Base-by-base conservation (phyloP, 1,140 invertebrate species). In the Cydia splendana region DNA sequence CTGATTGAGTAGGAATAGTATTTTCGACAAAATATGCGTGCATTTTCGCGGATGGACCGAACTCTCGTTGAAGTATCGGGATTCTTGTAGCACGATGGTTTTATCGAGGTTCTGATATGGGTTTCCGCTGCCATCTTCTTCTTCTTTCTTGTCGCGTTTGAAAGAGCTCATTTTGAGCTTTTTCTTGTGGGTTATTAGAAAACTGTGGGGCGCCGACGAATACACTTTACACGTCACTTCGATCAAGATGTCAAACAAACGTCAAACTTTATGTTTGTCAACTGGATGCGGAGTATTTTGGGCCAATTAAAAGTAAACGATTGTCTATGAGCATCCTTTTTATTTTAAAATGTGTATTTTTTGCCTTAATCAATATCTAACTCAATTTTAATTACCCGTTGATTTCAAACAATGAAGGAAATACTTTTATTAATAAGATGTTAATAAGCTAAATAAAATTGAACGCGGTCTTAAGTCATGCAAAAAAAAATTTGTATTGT, bases 41-140 rank as follows among this genome's bases (percentile, higher is more conserved):
- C 99, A 99, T 97, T 99, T 99, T 93, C 97, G 95, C 4, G 98
- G 97, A 94, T 99, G 99, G 1, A 99, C 97, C 4, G 98, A 98
- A 4, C 98, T 99, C 80, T 99, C 98, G 91, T 99, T 99, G 90
- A 99, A 99, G 18, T 97, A 97, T 76, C 99, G 95, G 0, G 98
- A 98, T 94, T 99, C 99, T 94, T 99, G 99, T 10, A 99, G 94
- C 73, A 99, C 98, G 10, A 97, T 96, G 0, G 98, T 99, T 92
- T 99, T 99, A 85, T 99, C 98, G 79, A 99, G 92, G 88, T 98
- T 98, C 88, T 96, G 96, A 91, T 98, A 99, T 15, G 97, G 97
- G 93, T 98, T 98, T 1, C 96, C 96, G 53, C 96, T 95, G 79
- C 95, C 95, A 24, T 92, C 92, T 38, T 91, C 91, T 65, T 93